Conservation (phyloP, 2,113 vertebrate species). For the Notothenia coriiceps region DNA sequence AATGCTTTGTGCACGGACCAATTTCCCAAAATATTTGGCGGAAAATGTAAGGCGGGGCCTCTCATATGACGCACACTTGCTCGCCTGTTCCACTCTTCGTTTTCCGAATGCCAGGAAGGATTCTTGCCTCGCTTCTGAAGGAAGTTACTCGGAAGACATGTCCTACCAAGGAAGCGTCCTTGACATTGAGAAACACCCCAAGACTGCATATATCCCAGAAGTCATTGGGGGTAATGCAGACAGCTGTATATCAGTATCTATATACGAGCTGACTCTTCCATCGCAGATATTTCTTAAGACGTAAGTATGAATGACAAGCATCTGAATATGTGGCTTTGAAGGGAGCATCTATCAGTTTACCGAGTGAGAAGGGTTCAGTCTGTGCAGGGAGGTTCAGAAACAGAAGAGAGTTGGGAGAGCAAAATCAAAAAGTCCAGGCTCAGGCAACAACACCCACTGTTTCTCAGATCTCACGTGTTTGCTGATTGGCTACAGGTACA, state of each 20-base stretch:
- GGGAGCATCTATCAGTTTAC: slow-evolving; percentile 32
- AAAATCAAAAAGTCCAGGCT: slow-evolving; percentile 33
- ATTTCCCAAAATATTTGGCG: no score
- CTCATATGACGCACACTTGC: no score
- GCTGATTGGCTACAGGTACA: slow-evolving; percentile 91
- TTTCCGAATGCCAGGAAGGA: no score
- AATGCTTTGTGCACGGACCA: no score
- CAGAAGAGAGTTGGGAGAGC: slow-evolving; percentile 29
- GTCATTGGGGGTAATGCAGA: background rate
- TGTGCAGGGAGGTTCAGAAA: background rate
- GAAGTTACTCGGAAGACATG: no score
- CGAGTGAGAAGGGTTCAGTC: background rate
- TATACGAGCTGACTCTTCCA: background rate
- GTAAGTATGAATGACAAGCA: slow-evolving; percentile 32
- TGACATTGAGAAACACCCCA: no score
- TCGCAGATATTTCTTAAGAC: slow-evolving; percentile 19
- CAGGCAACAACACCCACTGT: background rate
- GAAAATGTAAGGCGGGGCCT: no score
- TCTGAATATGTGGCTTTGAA: slow-evolving; percentile 43
- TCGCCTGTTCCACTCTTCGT: no score
- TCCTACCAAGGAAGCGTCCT: no score
- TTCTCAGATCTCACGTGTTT: background rate
- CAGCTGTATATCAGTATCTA: background rate
- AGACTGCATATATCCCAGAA: background rate
- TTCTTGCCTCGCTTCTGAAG: no score